Conservation (phyloP, 2,888 invertebrate genomes). For the Meteorus cinctellus region DNA sequence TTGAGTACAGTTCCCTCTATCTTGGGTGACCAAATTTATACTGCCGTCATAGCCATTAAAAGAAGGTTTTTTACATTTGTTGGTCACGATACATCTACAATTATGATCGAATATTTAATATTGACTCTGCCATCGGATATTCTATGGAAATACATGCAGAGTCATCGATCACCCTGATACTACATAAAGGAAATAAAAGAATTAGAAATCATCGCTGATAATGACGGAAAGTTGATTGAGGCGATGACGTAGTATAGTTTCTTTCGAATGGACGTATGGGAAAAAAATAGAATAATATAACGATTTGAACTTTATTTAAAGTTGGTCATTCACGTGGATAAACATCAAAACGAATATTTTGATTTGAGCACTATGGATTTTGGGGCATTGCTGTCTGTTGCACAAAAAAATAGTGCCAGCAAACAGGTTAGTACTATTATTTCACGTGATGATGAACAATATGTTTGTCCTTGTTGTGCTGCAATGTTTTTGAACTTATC, state of each 20-base stretch:
- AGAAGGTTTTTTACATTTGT: not conserved
- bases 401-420: conserved; percentile 77
- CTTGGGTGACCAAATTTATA: no score
- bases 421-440: conserved; percentile 56
- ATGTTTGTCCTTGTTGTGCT: conserved; percentile 2
- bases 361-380: conserved; percentile 76
- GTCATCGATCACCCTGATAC: not conserved
- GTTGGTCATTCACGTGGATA: not conserved
- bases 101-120: not conserved
- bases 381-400: conserved; percentile 77
- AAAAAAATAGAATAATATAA: conserved; percentile 1
- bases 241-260: not conserved
- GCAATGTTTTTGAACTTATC: not conserved
- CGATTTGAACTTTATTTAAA: not conserved
- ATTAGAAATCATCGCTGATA: not conserved
- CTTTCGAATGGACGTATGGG: not conserved
- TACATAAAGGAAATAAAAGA: not conserved
- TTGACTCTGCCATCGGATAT: not conserved
- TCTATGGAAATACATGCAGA: not conserved
- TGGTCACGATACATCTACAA: not conserved
- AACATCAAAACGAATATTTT: not conserved
- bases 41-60: not conserved
- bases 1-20: no score
- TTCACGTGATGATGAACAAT: conserved; percentile 33
- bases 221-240: not conserved